Conservation (phyloP, 37 sponge, comb jelly and placozoan species). For the Diacarnus erythraeanus region DNA sequence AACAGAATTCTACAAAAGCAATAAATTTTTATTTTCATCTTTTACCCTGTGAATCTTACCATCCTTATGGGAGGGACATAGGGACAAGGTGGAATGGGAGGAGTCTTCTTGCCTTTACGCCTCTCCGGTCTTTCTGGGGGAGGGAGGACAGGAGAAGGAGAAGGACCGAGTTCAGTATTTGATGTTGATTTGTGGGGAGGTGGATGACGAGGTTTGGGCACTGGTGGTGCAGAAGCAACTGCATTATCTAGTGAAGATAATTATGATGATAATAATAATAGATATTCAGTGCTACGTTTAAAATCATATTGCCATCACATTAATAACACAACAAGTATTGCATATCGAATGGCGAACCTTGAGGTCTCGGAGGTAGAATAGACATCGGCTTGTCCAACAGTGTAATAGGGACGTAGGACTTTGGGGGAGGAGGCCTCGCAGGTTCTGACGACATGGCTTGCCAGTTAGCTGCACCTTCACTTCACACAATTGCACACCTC, state of each 20-base stretch:
- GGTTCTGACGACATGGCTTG: conserved; percentile 34
- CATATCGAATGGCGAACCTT: background rate
- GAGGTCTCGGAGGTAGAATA: conserved; percentile 42
- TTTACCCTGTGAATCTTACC: background rate
- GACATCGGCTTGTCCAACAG: conserved; percentile 21
- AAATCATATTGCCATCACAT: background rate
- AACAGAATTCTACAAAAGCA: background rate
- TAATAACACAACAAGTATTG: background rate
- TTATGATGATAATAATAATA: too few relatives aligned
- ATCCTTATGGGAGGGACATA: background rate
- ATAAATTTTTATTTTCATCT: background rate
- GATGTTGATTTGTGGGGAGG: background rate
- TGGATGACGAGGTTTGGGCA: background rate
- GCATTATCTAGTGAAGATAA: background rate
- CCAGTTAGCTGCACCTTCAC: background rate
- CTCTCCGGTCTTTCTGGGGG: conserved; percentile 4
- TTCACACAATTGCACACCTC: background rate
- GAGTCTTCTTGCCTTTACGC: conserved; percentile 9
- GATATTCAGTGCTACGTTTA: too few relatives aligned
- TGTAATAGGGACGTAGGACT: conserved; percentile 60
- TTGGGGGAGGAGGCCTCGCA: conserved; percentile 66
- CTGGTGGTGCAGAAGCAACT: background rate
- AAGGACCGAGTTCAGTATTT: background rate
- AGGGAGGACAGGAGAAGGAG: too few relatives aligned
- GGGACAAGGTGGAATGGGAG: conserved; percentile 24